Base-by-base conservation (phyloP, 2,113 vertebrate genomes). In the Cynoglossus semilaevis region DNA sequence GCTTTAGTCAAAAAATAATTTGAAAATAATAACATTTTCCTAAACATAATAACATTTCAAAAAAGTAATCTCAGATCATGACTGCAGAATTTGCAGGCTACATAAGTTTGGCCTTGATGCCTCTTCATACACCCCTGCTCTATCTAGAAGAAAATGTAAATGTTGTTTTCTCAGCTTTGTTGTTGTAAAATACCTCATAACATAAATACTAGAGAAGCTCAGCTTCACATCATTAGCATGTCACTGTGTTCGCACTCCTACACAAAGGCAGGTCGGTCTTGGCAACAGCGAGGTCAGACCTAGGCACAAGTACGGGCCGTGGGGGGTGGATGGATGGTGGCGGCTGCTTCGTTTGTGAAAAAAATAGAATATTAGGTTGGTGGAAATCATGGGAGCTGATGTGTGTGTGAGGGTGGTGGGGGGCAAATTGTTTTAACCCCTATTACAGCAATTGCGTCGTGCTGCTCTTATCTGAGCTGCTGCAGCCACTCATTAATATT, bases 401-500 rank as follows among this genome's bases (percentile, higher is more conserved):
- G 53, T 66, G 56, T 4, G 29, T 47, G 41, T 53, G 4, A 62
- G 80, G 77, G 79, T 15, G 49, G 22, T 14, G 6, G 8, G 69
- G 81, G 77, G 81, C 81, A 86, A 89, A 91, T 90, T 89, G 88
- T 91, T 90, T 88, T 90, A 91, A 90, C 87, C 89, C 89, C 87
- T 86, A 89, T 88, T 88, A 87, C 82, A 81, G 80, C 77, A 72
- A 89, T 85, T 83, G 86, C 92, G 89, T 90, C 91, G 91, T 74
- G 76, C 86, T 75, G 77, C 80, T 81, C 94, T 99, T 99, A 99
- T 98, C 96, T 95, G 80, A 60, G 92, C 91, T 84, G 82, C 87
- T 88, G 92, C 96, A 99, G 96, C 95, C 91, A 88, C 93, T 98
- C 94, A 97, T 99, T 96, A 98, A 97, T 98, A 98, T 99, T 96